Base-by-base conservation (phyloP, 2,888 invertebrate species). In the Agrotis puta region DNA sequence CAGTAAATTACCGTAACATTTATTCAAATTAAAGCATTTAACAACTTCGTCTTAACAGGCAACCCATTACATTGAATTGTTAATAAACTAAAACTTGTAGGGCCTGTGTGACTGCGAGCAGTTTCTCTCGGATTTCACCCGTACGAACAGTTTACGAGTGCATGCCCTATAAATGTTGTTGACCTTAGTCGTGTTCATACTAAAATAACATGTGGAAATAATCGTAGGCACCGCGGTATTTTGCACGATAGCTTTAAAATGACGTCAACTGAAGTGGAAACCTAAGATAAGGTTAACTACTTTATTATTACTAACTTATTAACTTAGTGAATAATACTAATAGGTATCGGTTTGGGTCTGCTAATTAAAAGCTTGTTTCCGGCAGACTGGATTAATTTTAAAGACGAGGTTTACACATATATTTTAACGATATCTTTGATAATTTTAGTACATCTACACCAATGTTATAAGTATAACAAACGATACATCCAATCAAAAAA, bases 101-200 rank as follows among this genome's bases (percentile, higher is more conserved):
- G 74, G 68, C 78, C 73, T 62, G 79, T 80, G 66, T 53, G 71
- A 66, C 64, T 74, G 74, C 67, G 48, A 20, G 69, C 80, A 76
- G 82, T 86, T 87, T 86, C 86, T 87, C 87, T 84, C 79, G 51
- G 67, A 70, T 87, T 86, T 87, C 83, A 81, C 82, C 58, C 64
- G 77, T 64, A 43, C 71, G 57, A 61, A 57, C 78, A 65, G 57
- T 79, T 83, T 79, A 85, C 77, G 76, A 84, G 74, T 76, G 77
- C 77, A 81, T 81, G 77, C 79, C 85, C 83, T 85, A 74, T 79
- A 73, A 74, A 82, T 80, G 80, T 82, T 87, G 74, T 86, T 85
- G 83, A 87, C 79, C 79, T 86, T 83, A 82, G 79, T 39, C 79
- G 79, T 72, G 77, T 69, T 66, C 69, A 70, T 63, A 74, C 82